These are phyloP conservation scores for Dasyprocta punctata DNA, from an alignment of 2,113 vertebrate genomes.

Conservation along the genomic window DNA sequence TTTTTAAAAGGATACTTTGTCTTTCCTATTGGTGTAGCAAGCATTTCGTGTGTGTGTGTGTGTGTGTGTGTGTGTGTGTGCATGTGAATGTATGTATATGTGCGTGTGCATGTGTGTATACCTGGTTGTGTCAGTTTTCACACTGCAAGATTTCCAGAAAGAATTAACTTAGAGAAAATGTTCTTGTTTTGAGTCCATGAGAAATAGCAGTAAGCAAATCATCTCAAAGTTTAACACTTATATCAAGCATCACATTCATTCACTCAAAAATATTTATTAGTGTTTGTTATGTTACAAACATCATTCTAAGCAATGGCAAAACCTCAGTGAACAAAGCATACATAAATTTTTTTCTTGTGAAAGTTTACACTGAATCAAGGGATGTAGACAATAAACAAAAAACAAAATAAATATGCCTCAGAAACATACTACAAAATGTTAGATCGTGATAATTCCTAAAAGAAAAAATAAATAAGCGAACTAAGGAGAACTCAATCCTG, in stretches of 20 bases:
- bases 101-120: too few relatives aligned
- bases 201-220: not conserved
- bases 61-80: too few relatives aligned
- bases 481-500: not conserved
- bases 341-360: not conserved
- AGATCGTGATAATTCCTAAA: not conserved
- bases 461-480: not conserved
- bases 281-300: constrained; percentile 18
- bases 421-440: not conserved
- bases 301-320: not conserved
- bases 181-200: not conserved
- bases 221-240: constrained; percentile 10
- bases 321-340: not conserved
- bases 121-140: not conserved
- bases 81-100: not conserved
- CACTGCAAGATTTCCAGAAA: constrained; percentile 27
- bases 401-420: not conserved
- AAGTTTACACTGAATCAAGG: not conserved
- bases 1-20: not conserved
- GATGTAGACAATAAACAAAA: not conserved
- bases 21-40: not conserved
- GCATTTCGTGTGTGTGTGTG: rapidly evolving
- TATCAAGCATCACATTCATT: not conserved
- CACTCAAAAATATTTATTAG: constrained; percentile 38
- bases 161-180: not conserved